Evolutionary conservation across 1,140 invertebrate species (phyloP), one percentile per base, ranked within the genome.

Genomic region (Drosophila kikkawai): DNA sequence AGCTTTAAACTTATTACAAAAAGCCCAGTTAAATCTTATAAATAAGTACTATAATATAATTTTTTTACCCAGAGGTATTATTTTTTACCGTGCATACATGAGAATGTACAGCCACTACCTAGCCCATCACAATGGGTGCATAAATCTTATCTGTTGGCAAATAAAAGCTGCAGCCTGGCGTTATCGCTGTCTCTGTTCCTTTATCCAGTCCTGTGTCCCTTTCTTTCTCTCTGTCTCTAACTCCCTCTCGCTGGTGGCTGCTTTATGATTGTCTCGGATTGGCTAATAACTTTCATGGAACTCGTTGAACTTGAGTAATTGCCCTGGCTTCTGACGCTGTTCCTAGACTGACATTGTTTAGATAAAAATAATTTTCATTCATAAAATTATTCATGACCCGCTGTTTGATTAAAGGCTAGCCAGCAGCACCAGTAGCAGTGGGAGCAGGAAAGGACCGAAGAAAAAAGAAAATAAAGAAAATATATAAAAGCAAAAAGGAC

Each of bases 251-350:
- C 36, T 60, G 44, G 7, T 26, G 17, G 32, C 44, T 22, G 12
- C 45, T 73, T 42, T 37, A 37, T 48, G 22, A 39, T 47, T 42
- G 29, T 29, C 53, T 36, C 22, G 37, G 42, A 48, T 60, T 74
- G 55, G 59, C 70, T 64, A 68, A 83, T 82, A 79, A 80, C 75
- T 70, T 78, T 69, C 67, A 74, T 61, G 75, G 22, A 75, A 51
- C 69, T 59, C 65, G 68, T 82, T 85, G 60, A 88, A 83, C 68
- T 67, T 69, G 67, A 80, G 83, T 87, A 80, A 87, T 88, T 88
- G 80, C 48, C 22, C 22, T 41, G 44, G 4, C 53, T 58, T 67
- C 53, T 15, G 13, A 19, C 51, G 47, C 19, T 34, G 15, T 8
- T 71, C 29, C 26, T 19, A 55, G 32, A 44, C 47, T 45, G 64